phyloP scores from a whole-genome alignment of 2,797 vertebrate species.

The Borostomias antarcticus region DNA sequence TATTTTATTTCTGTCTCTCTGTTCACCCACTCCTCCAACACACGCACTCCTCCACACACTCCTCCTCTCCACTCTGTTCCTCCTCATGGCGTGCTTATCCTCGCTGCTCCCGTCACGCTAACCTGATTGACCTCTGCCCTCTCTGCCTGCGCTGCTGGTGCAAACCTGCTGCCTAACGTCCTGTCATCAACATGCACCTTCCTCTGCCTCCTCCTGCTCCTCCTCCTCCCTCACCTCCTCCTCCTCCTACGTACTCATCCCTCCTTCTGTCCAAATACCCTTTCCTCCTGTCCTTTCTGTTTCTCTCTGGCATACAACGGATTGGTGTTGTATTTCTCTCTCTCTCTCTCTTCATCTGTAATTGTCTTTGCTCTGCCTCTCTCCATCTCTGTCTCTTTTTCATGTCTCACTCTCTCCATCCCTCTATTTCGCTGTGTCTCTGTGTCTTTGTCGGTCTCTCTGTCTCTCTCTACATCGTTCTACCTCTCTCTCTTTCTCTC shows the following conservation, averaged over 20 bases:
- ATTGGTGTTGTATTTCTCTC: neutral
- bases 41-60: constrained; percentile 34
- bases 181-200: constrained; percentile 26
- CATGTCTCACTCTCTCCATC: constrained; percentile 18
- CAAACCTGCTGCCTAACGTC: constrained; percentile 28
- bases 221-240: constrained; percentile 6
- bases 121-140: constrained; percentile 31
- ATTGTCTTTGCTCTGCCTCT: neutral
- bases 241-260: neutral
- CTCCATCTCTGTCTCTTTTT: constrained; percentile 17
- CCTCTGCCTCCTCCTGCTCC: constrained; percentile 26
- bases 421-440: constrained; percentile 10
- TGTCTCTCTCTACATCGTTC: neutral
- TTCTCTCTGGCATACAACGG: constrained; percentile 36
- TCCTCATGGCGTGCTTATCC: constrained; percentile 37
- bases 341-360: neutral
- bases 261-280: constrained; percentile 14
- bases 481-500: neutral
- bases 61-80: constrained; percentile 47
- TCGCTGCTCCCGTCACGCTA: constrained; percentile 40
- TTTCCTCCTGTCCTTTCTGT: constrained; percentile 8
- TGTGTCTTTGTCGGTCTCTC: neutral
- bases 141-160: constrained; percentile 46
- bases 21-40: constrained; percentile 40
- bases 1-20: constrained; percentile 72